phyloP scores from a whole-genome alignment of 1,140 invertebrate species.

The Lordiphosa clarofinis region DNA sequence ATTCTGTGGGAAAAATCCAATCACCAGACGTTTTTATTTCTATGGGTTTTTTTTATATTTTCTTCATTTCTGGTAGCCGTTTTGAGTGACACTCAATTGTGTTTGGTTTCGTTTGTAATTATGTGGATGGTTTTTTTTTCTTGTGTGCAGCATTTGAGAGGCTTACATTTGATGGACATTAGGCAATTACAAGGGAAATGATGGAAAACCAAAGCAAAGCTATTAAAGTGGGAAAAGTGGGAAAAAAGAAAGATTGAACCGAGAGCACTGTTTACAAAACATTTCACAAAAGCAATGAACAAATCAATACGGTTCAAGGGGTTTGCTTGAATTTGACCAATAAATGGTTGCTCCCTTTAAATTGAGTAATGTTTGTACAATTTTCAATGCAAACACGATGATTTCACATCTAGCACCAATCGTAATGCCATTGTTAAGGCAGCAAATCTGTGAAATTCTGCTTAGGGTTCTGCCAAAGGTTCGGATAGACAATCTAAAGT shows the following conservation, averaged over 20 bases:
- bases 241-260: constrained; percentile 1
- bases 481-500: too few relatives aligned
- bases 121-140: constrained; percentile 25
- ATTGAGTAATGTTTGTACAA: too few relatives aligned
- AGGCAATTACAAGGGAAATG: constrained; percentile 41
- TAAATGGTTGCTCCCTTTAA: constrained; percentile 14
- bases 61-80: constrained; percentile 7
- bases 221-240: constrained; percentile 20
- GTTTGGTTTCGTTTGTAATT: constrained; percentile 38
- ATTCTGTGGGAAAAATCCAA: constrained; percentile 20
- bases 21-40: constrained; percentile 37
- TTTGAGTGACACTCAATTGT: constrained; percentile 53
- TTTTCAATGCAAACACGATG: too few relatives aligned
- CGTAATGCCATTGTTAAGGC: too few relatives aligned
- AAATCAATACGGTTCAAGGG: constrained; percentile 25
- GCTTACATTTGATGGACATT: constrained; percentile 60
- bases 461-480: too few relatives aligned
- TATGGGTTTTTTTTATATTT: background rate
- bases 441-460: too few relatives aligned
- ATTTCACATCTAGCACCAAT: too few relatives aligned
- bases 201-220: constrained; percentile 28
- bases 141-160: constrained; percentile 4
- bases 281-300: constrained; percentile 1
- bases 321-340: too few relatives aligned
- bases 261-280: constrained; percentile 1